Evolutionary conservation across 2,113 vertebrate species (phyloP).

Genomic region (Miniopterus natalensis): DNA sequence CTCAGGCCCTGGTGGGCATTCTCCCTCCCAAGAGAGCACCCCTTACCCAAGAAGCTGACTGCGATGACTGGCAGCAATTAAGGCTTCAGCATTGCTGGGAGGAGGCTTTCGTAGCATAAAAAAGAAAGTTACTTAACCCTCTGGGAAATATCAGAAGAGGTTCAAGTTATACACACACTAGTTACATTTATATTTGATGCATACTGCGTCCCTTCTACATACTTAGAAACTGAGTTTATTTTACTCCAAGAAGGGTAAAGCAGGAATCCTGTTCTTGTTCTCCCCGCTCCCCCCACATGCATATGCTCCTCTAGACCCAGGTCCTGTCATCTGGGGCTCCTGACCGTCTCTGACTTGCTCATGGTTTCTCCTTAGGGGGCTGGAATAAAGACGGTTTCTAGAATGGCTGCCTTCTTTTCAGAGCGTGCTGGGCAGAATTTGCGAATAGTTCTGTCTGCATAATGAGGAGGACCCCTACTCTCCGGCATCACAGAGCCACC

Average conservation of each 20-base stretch:
- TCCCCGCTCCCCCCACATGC: neutral
- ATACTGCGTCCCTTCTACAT: neutral
- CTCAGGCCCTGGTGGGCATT: neutral
- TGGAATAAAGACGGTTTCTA: neutral
- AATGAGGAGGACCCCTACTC: neutral
- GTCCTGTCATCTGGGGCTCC: neutral
- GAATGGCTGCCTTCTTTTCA: conserved; percentile 17
- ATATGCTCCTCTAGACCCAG: neutral
- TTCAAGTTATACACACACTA: neutral
- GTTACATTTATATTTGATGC: neutral
- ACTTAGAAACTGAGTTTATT: neutral
- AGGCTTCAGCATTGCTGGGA: neutral
- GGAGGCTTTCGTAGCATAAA: neutral
- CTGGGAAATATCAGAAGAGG: neutral
- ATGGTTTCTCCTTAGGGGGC: neutral
- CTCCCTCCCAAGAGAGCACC: neutral
- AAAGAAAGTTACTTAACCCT: conserved; percentile 34
- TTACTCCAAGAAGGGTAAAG: neutral
- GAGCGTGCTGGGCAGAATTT: neutral
- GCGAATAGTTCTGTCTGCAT: neutral
- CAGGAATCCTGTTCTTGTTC: neutral
- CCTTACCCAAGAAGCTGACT: neutral
- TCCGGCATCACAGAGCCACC: neutral
- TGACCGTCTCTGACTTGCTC: neutral
- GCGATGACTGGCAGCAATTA: neutral